Percentiles rank a stretch among this genome's conserved stretches.
Evolutionary conservation across 2,888 invertebrate genomes (phyloP).

Genomic region (Nowickia ferox): DNA sequence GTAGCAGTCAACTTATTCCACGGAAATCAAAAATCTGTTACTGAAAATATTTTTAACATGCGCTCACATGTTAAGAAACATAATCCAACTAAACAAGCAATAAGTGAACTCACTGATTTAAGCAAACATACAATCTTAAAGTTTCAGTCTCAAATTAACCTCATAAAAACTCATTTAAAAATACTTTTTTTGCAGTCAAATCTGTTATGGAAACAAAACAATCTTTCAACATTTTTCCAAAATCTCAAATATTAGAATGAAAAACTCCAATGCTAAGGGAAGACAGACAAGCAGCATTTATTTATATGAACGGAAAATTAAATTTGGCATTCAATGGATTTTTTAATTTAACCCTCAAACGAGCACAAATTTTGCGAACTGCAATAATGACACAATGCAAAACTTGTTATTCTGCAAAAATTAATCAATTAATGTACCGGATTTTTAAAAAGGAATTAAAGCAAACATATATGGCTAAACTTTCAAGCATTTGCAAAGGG

Average conservation of each 20-base stretch:
- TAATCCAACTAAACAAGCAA: neutral
- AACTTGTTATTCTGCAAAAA: too few species aligned
- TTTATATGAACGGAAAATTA: conserved; percentile 3
- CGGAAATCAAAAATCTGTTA: neutral
- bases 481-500: too few species aligned
- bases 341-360: conserved; percentile 43
- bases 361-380: neutral
- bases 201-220: conserved; percentile 5
- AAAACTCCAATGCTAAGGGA: neutral
- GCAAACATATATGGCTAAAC: too few species aligned
- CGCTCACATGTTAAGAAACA: neutral
- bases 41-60: conserved; percentile 18
- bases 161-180: conserved; percentile 52
- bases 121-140: neutral
- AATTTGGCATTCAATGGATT: neutral
- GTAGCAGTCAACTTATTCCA: too few species aligned
- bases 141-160: conserved; percentile 44
- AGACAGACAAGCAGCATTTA: conserved; percentile 2
- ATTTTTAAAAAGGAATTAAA: too few species aligned
- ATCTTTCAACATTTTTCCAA: conserved; percentile 3
- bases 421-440: too few species aligned
- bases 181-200: conserved; percentile 5
- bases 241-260: conserved; percentile 13
- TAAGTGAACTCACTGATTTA: conserved; percentile 14
- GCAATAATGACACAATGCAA: too few species aligned